These are phyloP conservation scores for Dinomys branickii DNA, from an alignment of 2,113 vertebrate species.

Conservation along the genomic window DNA sequence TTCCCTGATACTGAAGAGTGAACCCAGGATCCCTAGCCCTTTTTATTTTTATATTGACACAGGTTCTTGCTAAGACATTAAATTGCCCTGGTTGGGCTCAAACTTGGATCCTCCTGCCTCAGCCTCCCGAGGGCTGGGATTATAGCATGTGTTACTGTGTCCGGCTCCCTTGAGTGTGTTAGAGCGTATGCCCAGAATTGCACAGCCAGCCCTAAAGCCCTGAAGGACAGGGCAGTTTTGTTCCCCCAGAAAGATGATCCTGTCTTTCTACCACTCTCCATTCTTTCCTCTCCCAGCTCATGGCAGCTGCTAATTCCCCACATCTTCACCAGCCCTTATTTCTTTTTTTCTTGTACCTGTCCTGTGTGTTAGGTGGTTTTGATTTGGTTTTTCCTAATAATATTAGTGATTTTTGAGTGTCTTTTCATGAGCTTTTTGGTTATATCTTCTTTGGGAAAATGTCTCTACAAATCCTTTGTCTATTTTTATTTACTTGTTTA, in stretches of 20 bases:
- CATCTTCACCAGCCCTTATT: not conserved
- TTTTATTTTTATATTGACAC: not conserved
- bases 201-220: not conserved
- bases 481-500: not conserved
- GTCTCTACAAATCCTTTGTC: not conserved
- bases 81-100: not conserved
- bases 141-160: not conserved
- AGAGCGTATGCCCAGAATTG: not conserved
- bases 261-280: accelerated
- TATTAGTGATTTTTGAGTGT: not conserved
- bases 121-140: not conserved
- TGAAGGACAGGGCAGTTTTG: not conserved
- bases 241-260: not conserved
- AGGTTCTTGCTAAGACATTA: not conserved
- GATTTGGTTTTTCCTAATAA: not conserved
- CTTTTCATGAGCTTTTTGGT: not conserved
- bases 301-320: not conserved
- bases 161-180: not conserved
- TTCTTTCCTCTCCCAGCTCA: not conserved
- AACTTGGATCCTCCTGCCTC: not conserved
- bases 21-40: not conserved
- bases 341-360: no score
- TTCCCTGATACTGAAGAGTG: not conserved
- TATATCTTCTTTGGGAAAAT: not conserved
- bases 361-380: not conserved